Percentiles rank a stretch among this genome's conserved stretches.
These are phyloP conservation scores for Apomyelois bistriatella DNA, from an alignment of 2,888 invertebrate genomes.

Conservation along the genomic window DNA sequence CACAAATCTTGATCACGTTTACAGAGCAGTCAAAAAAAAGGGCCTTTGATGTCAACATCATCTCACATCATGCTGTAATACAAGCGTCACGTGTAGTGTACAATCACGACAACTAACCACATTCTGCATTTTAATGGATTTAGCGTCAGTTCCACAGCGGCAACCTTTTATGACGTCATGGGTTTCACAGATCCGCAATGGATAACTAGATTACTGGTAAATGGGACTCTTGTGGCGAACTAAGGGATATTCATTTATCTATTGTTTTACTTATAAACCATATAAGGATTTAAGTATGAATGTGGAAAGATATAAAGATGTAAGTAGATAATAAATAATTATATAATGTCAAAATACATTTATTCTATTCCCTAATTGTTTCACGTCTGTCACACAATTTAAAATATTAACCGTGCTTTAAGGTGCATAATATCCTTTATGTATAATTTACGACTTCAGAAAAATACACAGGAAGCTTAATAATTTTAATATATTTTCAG, in stretches of 20 bases:
- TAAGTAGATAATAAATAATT: too few species aligned
- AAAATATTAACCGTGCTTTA: too few species aligned
- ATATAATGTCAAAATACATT: too few species aligned
- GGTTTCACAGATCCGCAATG: slow-evolving; percentile 20
- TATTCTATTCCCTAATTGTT: too few species aligned
- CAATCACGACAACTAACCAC: neutral
- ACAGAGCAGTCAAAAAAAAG: neutral
- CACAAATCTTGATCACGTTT: neutral
- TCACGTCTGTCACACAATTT: too few species aligned
- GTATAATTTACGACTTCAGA: too few species aligned
- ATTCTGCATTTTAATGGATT: slow-evolving; percentile 1
- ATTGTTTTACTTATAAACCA: neutral
- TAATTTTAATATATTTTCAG: too few species aligned
- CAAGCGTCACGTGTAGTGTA: neutral
- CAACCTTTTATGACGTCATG: slow-evolving; percentile 39
- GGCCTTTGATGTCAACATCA: neutral
- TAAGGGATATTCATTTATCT: neutral
- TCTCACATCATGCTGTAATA: neutral
- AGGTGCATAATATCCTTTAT: too few species aligned
- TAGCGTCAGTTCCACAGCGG: neutral
- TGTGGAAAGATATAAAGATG: too few species aligned
- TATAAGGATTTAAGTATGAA: too few species aligned
- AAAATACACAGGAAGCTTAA: too few species aligned
- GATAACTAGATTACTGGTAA: slow-evolving; percentile 8
- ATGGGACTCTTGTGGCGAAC: slow-evolving; percentile 2